A percentile compares a stretch with the other conserved stretches of the same genome.
Evolutionary conservation across 2,113 vertebrate species (phyloP).

Genomic region (Oceanites oceanicus): DNA sequence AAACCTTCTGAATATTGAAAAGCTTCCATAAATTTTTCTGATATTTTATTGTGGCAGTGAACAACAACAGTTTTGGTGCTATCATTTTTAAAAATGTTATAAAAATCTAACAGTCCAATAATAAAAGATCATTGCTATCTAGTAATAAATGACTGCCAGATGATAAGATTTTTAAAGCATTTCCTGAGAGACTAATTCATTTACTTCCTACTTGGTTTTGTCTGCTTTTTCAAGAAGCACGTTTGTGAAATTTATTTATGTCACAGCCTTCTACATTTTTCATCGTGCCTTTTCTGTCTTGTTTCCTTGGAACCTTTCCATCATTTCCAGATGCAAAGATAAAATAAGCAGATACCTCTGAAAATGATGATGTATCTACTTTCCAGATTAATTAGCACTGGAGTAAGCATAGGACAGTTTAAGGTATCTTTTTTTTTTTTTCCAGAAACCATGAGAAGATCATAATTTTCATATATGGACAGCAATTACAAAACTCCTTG

Average conservation of each 20-base stretch:
- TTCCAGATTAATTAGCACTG: constrained; percentile 18
- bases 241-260: constrained; percentile 23
- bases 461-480: background rate
- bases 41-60: constrained; percentile 24
- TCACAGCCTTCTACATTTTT: background rate
- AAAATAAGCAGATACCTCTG: constrained; percentile 29
- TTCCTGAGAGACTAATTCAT: constrained; percentile 38
- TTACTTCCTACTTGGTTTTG: constrained; percentile 26
- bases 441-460: background rate
- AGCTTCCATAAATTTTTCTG: constrained; percentile 27
- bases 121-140: constrained; percentile 48
- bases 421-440: background rate
- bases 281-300: background rate
- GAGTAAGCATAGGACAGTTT: background rate
- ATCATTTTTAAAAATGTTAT: constrained; percentile 38
- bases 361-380: constrained; percentile 34
- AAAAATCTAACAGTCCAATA: constrained; percentile 31
- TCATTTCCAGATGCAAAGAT: constrained; percentile 26
- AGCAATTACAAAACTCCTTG: background rate
- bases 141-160: constrained; percentile 30
- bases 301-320: constrained; percentile 34
- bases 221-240: background rate
- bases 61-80: constrained; percentile 9
- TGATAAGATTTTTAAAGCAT: constrained; percentile 27
- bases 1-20: constrained; percentile 24